Evolutionary conservation across 2,888 invertebrate species (phyloP).

Genomic region (Hirtodrosophila alboralis): DNA sequence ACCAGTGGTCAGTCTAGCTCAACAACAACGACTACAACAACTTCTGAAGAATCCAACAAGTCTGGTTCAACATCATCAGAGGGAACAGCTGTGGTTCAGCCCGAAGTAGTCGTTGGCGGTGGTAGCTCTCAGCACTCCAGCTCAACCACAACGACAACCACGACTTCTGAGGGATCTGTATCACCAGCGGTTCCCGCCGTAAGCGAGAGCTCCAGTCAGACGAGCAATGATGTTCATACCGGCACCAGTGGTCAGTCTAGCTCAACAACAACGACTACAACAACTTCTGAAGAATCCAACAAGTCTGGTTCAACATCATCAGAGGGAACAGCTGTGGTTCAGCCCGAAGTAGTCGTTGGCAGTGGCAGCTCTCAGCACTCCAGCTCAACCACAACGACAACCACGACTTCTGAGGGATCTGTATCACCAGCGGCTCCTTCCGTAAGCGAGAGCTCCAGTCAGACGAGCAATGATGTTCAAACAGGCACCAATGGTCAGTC

Average conservation of each 20-base stretch:
- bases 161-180: background rate
- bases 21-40: conserved; percentile 4
- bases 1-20: conserved; percentile 17
- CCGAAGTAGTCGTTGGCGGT: background rate
- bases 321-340: too few species aligned
- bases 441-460: background rate
- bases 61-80: conserved; percentile 6
- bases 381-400: conserved; percentile 7
- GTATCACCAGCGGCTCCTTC: background rate
- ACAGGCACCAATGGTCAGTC: background rate
- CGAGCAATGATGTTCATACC: background rate
- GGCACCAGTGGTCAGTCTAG: background rate
- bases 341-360: background rate
- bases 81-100: too few species aligned
- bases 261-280: conserved; percentile 1
- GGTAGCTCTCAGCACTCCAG: too few species aligned
- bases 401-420: conserved; percentile 1
- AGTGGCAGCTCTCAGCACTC: background rate
- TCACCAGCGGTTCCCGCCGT: background rate
- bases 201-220: background rate
- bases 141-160: background rate
- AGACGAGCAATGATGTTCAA: too few species aligned
- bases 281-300: background rate
- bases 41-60: background rate
- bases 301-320: background rate